Percentiles rank a stretch among this genome's conserved stretches.
Conservation (phyloP, 2,113 vertebrate species). For the Tachysurus fulvidraco region DNA sequence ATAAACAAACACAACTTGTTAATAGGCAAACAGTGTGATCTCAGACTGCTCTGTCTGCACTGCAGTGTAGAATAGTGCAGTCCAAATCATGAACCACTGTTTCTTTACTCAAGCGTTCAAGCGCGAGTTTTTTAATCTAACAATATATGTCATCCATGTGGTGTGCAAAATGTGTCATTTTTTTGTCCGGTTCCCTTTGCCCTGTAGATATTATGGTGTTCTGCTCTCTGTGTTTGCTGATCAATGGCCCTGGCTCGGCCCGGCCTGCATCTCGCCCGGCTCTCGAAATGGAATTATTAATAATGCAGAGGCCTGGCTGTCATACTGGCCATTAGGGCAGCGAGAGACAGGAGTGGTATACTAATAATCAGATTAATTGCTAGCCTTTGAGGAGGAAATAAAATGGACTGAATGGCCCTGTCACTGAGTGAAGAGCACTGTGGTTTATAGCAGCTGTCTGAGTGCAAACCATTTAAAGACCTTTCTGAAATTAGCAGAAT, state of each 20-base stretch:
- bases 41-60: neutral
- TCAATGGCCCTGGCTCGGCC: slow-evolving; percentile 68
- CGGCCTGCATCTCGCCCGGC: slow-evolving; percentile 47
- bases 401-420: slow-evolving; percentile 56
- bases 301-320: slow-evolving; percentile 73
- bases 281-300: slow-evolving; percentile 75
- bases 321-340: slow-evolving; percentile 72
- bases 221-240: slow-evolving; percentile 64
- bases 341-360: slow-evolving; percentile 58
- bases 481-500: slow-evolving; percentile 21
- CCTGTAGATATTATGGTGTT: slow-evolving; percentile 16
- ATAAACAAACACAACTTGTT: slow-evolving; percentile 29
- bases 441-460: slow-evolving; percentile 28
- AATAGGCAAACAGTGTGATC: slow-evolving; percentile 1
- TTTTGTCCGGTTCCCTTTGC: slow-evolving; percentile 34
- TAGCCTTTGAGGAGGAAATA: slow-evolving; percentile 56
- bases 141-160: neutral
- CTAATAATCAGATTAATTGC: slow-evolving; percentile 79
- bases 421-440: slow-evolving; percentile 28
- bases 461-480: slow-evolving; percentile 34
- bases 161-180: neutral
- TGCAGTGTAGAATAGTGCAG: neutral
- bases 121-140: neutral
- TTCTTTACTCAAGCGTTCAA: neutral
- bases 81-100: neutral